These are phyloP conservation scores for Myopa tessellatipennis DNA, from an alignment of 2,888 invertebrate species.

Conservation along the genomic window DNA sequence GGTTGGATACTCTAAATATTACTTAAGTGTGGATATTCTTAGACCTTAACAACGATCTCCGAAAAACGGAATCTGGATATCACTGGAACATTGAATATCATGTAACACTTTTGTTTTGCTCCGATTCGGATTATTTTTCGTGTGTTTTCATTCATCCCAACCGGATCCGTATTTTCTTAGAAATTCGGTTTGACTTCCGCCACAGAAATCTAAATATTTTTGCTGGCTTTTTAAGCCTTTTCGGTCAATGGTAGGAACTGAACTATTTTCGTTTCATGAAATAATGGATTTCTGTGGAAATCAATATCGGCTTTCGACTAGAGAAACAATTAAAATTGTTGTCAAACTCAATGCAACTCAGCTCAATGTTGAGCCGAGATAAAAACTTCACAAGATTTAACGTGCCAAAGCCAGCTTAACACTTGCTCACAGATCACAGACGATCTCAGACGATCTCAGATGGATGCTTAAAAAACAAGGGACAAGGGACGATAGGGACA, in stretches of 20 bases:
- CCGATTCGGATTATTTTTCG: no score
- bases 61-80: no score
- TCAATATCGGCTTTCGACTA: neutral
- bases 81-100: no score
- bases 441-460: neutral
- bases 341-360: neutral
- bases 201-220: conserved; percentile 4
- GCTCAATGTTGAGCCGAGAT: conserved; percentile 4
- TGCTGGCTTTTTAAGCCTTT: conserved; percentile 4
- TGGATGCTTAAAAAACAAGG: neutral
- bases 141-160: no score
- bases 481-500: neutral
- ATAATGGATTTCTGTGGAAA: neutral
- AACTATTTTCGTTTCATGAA: neutral
- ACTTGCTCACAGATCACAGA: conserved; percentile 19
- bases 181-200: neutral
- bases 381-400: neutral
- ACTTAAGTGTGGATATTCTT: no score
- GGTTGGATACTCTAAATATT: no score
- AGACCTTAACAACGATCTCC: no score
- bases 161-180: neutral
- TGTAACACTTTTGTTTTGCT: no score
- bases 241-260: neutral
- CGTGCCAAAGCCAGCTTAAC: conserved; percentile 7
- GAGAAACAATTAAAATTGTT: neutral